phyloP scores from a whole-genome alignment of 2,797 vertebrate species.

The Hypotaenidia philippensis region DNA sequence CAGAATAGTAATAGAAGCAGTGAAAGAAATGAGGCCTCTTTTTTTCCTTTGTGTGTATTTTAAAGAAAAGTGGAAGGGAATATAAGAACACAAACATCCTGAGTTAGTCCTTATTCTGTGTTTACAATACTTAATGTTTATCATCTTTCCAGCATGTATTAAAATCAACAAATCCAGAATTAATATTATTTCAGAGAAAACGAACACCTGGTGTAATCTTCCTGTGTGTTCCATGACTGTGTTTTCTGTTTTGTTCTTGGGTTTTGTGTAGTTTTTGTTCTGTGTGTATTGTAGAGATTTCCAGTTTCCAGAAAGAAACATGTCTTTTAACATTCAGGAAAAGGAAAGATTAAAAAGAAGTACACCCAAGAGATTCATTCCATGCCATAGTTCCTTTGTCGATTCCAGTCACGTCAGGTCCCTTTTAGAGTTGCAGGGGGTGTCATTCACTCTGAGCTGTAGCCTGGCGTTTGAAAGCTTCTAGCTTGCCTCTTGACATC shows the following conservation, averaged over 20 bases:
- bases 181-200: not conserved
- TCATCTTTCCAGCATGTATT: not conserved
- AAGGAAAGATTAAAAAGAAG: not conserved
- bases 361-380: not conserved
- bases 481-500: conserved; percentile 51
- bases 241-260: not conserved
- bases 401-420: conserved; percentile 11
- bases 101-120: not conserved
- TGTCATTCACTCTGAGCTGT: not conserved
- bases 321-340: not conserved
- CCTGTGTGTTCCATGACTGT: not conserved
- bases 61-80: not conserved
- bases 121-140: not conserved
- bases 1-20: not conserved
- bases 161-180: not conserved
- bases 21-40: not conserved
- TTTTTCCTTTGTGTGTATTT: not conserved
- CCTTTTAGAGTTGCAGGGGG: conserved; percentile 13
- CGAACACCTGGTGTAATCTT: not conserved
- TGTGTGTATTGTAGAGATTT: not conserved
- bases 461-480: conserved; percentile 53
- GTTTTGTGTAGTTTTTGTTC: not conserved
- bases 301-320: not conserved
- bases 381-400: not conserved
- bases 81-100: not conserved